phyloP scores from a whole-genome alignment of 2,113 vertebrate species.

The Pycnonotus jocosus region DNA sequence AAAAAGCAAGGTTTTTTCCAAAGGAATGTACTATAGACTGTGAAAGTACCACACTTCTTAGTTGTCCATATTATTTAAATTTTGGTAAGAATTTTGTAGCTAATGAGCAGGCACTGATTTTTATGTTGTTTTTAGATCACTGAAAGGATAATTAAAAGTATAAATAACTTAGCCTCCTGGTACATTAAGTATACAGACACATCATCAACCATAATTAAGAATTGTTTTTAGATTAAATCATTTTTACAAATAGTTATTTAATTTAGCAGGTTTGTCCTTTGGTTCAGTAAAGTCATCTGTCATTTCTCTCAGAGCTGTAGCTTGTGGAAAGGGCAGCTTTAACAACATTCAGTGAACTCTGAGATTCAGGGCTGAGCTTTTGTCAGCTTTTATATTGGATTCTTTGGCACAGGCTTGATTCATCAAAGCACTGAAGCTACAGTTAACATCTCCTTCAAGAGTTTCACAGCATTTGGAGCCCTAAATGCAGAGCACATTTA shows the following conservation, averaged over 20 bases:
- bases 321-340: background rate
- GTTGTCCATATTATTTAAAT: background rate
- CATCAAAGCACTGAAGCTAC: background rate
- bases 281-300: conserved; percentile 3
- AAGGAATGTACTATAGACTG: background rate
- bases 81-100: background rate
- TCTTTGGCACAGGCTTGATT: background rate
- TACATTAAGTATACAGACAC: conserved; percentile 9
- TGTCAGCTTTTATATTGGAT: background rate
- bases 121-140: conserved; percentile 45
- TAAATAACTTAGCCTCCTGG: conserved; percentile 27
- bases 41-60: background rate
- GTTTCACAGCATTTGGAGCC: background rate
- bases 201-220: conserved; percentile 37
- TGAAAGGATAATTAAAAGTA: conserved; percentile 51
- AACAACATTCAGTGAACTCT: background rate
- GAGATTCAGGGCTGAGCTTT: background rate
- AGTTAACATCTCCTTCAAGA: background rate
- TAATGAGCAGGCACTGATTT: conserved; percentile 49
- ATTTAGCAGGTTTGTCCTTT: conserved; percentile 23
- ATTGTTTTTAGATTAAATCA: conserved; percentile 30
- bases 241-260: conserved; percentile 36
- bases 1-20: background rate
- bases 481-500: background rate
- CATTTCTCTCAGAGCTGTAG: background rate